phyloP scores from a whole-genome alignment of 2,888 invertebrate genomes.

The Zygogramma bicolorata region DNA sequence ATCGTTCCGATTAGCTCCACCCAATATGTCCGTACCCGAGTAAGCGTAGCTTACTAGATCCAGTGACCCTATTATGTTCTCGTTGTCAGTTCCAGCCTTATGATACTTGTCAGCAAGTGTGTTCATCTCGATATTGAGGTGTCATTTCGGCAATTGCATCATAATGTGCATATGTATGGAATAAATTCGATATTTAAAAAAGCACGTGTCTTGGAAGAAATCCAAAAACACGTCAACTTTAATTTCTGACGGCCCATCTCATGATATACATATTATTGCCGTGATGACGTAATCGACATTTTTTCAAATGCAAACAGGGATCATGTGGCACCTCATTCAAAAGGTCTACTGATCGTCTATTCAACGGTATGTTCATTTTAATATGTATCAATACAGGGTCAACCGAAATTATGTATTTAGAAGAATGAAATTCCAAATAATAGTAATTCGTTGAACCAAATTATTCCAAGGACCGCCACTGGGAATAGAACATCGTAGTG shows the following conservation, averaged over 20 bases:
- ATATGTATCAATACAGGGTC: slow-evolving; percentile 17
- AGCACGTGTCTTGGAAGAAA: no score
- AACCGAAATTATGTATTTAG: slow-evolving; percentile 13
- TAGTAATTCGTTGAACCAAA: slow-evolving; percentile 20
- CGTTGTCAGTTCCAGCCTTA: no score
- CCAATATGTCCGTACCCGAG: no score
- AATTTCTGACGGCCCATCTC: slow-evolving; percentile 6
- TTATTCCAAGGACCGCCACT: slow-evolving; percentile 18
- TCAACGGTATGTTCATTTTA: slow-evolving; percentile 3
- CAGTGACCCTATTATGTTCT: no score
- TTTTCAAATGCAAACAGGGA: slow-evolving; percentile 11
- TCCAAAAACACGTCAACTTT: no score
- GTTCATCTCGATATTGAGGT: no score
- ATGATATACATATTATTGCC: slow-evolving; percentile 5
- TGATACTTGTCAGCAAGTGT: no score
- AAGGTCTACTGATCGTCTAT: slow-evolving; percentile 19
- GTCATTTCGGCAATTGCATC: no score
- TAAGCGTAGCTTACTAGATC: no score
- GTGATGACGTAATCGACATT: slow-evolving; percentile 18
- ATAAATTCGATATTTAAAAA: no score
- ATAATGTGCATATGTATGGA: no score
- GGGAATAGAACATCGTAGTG: slow-evolving; percentile 14
- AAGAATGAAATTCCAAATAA: slow-evolving; percentile 22
- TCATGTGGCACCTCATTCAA: slow-evolving; percentile 11
- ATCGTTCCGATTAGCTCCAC: no score